Base-by-base conservation (phyloP, 1,140 invertebrate species). In the Marisa cornuarietis region DNA sequence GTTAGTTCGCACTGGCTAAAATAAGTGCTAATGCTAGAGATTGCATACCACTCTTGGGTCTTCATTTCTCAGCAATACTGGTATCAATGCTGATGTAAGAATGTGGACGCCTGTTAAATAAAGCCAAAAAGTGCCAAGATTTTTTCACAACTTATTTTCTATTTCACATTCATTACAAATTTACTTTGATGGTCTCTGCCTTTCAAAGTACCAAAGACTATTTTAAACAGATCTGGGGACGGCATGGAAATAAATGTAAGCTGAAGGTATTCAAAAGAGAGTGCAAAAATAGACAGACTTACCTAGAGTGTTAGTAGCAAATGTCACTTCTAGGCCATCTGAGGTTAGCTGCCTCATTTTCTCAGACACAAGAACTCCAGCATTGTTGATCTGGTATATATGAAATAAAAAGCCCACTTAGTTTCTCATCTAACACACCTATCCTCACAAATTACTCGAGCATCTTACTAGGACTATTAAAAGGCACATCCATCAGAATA, bases 281-380 rank as follows among this genome's bases (percentile, higher is more conserved):
- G 31, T 2, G 54, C 4, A 58, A 9, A 79, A 76, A 10, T n/a
- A n/a, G n/a, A 51, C 49, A 16, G 61, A 62, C 69, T 69, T 85
- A 88, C 89, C 91, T 13, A 93, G 82, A 18, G 91, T 91, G 81
- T 93, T 93, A 52, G 92, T 92, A 16, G 92, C 92, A 89, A 93
- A 93, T 78, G 92, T 93, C 49, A 85, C 88, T 79, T 93, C 92
- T 11, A 92, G 77, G 10, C 90, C 91, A 85, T 92, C 91, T 20
- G 84, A 85, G 54, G 91, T 90, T 7, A 90, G 31, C 66, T 86
- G 81, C 83, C 91, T 83, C 78, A 87, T 83, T 71, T 91, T 88
- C 54, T 76, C 81, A 18, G 65, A 16, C 3, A 93, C 83, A 90
- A 93, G 91, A 82, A 91, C 91, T 9, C 92, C 92, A 52, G 92